Evolutionary conservation across 2,888 invertebrate genomes (phyloP), one percentile per base, ranked within the genome.

Genomic region (Zhuqinia jingwanae): DNA sequence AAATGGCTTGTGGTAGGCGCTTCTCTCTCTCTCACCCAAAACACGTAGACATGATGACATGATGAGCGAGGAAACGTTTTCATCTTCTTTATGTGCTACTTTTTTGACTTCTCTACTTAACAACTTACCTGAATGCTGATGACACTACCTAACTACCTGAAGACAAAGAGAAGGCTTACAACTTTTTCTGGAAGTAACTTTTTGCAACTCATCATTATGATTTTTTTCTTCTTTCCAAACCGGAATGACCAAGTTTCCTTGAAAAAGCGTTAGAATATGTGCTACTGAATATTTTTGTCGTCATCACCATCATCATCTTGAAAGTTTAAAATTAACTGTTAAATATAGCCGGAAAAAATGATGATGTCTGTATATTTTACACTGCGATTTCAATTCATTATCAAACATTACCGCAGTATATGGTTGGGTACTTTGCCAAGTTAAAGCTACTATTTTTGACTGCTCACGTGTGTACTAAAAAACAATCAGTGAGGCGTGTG

Each of bases 141-240:
- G 70, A n/a, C 25, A 22, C 47, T 6, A 11, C 10, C 13, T 45
- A 3, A 36, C n/a, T 68, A 68, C 70, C 25, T 47, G 27, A 70
- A 70, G 50, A 50, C 70, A 70, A 50, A 70, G 70, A 6, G 36
- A 6, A 36, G n/a, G 50, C 50, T 27, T 65, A 36, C 36, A 65
- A 36, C 63, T 36, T 65, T 65, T 65, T 65, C n/a, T 60, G n/a
- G 17, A 27, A 42, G 36, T 68, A 68, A 68, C 45, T 22, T 68
- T 36, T 68, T 68, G 20, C 15, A n/a, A 5, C 68, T 68, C 68
- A 27, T 70, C 70, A 50, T 70, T 70, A 70, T 70, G n/a, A 47
- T n/a, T 47, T 13, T 50, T 13, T 17, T 50, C 68, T 27, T 68
- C 42, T 45, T 20, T 45, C 20, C 45, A 22, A 22, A 68, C 68